phyloP scores from a whole-genome alignment of 2,113 vertebrate species.

The Thymallus thymallus region DNA sequence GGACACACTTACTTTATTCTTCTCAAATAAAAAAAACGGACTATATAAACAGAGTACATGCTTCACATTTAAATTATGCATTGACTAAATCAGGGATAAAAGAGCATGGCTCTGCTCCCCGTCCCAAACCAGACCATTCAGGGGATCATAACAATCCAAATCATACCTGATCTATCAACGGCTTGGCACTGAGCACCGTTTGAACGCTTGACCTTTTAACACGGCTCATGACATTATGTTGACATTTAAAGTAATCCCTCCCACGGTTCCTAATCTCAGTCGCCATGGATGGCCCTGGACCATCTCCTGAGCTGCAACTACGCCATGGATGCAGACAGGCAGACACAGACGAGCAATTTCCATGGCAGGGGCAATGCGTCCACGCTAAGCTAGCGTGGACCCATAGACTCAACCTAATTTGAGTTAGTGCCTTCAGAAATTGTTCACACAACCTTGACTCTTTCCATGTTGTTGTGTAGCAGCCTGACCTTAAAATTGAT shows the following conservation, averaged over 20 bases:
- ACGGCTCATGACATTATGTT: constrained; percentile 71
- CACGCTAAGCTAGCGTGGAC: too few relatives aligned
- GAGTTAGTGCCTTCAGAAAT: too few relatives aligned
- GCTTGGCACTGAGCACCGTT: constrained; percentile 65
- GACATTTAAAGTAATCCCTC: constrained; percentile 75
- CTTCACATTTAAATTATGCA: too few relatives aligned
- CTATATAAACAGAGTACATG: too few relatives aligned
- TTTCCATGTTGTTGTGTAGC: too few relatives aligned
- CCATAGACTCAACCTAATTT: too few relatives aligned
- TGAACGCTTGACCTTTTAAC: constrained; percentile 74
- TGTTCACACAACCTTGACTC: too few relatives aligned
- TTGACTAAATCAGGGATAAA: not conserved
- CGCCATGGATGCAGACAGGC: not conserved
- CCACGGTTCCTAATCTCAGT: constrained; percentile 62
- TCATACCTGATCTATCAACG: constrained; percentile 66
- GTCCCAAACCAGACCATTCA: constrained; percentile 10
- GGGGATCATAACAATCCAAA: constrained; percentile 56
- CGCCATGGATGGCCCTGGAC: constrained; percentile 52
- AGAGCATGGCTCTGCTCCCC: not conserved
- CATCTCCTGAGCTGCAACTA: constrained; percentile 38
- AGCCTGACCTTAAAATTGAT: too few relatives aligned
- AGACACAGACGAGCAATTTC: not conserved
- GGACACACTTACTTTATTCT: too few relatives aligned
- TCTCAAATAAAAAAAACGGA: too few relatives aligned
- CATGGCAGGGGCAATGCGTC: too few relatives aligned